These are phyloP conservation scores for Marisa cornuarietis DNA, from an alignment of 1,140 invertebrate genomes.

Conservation along the genomic window DNA sequence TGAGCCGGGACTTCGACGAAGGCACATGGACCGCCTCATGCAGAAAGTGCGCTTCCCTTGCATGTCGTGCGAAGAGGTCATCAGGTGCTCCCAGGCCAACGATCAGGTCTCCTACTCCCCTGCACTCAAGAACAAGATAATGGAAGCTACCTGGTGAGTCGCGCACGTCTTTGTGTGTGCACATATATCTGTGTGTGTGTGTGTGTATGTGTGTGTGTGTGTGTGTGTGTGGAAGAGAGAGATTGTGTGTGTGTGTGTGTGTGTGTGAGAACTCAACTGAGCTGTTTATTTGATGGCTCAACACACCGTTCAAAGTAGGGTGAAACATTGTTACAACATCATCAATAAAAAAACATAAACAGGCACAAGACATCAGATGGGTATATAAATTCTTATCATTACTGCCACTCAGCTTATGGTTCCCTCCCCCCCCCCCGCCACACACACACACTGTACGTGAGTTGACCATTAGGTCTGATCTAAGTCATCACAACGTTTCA, in stretches of 20 bases:
- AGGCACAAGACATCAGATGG: no score
- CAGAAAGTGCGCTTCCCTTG: conserved; percentile 20
- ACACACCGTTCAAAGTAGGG: no score
- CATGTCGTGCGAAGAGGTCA: conserved; percentile 27
- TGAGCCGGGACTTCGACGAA: conserved; percentile 26
- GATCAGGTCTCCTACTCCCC: conserved; percentile 15
- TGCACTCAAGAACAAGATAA: conserved; percentile 15
- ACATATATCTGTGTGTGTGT: not conserved
- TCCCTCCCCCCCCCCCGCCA: no score
- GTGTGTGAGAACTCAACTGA: no score
- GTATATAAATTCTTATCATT: no score
- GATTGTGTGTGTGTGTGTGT: not conserved
- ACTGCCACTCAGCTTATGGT: no score
- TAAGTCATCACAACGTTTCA: no score
- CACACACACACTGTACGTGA: no score
- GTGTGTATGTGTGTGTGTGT: not conserved
- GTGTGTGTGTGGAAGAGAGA: not conserved
- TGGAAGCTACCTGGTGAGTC: conserved; percentile 33
- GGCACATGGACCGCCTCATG: conserved; percentile 29
- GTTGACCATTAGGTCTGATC: no score
- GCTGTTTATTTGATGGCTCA: no score
- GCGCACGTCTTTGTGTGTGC: not conserved
- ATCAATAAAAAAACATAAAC: no score
- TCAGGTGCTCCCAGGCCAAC: conserved; percentile 20
- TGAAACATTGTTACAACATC: no score